These are phyloP conservation scores for Auanema freiburgensis DNA, from an alignment of 2,888 invertebrate genomes.

Conservation along the genomic window DNA sequence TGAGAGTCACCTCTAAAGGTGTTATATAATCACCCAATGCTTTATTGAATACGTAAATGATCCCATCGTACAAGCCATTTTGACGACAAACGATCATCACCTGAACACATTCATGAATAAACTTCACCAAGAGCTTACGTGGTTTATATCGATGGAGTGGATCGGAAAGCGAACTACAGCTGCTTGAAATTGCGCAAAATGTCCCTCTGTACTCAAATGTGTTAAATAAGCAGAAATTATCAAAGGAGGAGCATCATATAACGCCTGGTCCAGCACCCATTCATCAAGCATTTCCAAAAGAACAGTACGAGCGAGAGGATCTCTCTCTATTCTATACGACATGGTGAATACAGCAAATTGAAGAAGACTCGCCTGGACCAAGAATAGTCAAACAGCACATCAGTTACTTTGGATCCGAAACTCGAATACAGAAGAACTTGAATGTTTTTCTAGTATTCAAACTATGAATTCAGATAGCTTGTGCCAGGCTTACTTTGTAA, in stretches of 20 bases:
- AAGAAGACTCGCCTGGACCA: neutral
- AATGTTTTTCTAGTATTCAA: neutral
- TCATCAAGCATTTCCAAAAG: conserved; percentile 77
- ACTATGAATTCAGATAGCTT: neutral
- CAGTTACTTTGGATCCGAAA: neutral
- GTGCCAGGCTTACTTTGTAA: conserved; percentile 37
- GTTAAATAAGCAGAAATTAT: conserved; percentile 74
- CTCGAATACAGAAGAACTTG: neutral
- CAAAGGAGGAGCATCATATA: conserved; percentile 68
- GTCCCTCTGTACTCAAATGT: conserved; percentile 69
- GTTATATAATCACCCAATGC: conserved; percentile 78
- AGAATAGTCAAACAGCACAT: neutral
- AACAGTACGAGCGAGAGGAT: conserved; percentile 72
- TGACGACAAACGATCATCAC: conserved; percentile 72
- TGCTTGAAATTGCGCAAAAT: conserved; percentile 74
- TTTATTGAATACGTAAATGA: conserved; percentile 78
- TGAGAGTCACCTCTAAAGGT: conserved; percentile 72
- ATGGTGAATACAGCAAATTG: neutral
- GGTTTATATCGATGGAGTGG: conserved; percentile 78
- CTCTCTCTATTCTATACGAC: conserved; percentile 64
- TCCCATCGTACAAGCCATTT: conserved; percentile 74
- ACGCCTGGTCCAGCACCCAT: conserved; percentile 47
- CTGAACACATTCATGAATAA: conserved; percentile 50
- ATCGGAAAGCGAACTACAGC: conserved; percentile 77
- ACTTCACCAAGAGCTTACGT: conserved; percentile 66